These are phyloP conservation scores for Byasa hedistus DNA, from an alignment of 2,888 invertebrate genomes.

Conservation along the genomic window DNA sequence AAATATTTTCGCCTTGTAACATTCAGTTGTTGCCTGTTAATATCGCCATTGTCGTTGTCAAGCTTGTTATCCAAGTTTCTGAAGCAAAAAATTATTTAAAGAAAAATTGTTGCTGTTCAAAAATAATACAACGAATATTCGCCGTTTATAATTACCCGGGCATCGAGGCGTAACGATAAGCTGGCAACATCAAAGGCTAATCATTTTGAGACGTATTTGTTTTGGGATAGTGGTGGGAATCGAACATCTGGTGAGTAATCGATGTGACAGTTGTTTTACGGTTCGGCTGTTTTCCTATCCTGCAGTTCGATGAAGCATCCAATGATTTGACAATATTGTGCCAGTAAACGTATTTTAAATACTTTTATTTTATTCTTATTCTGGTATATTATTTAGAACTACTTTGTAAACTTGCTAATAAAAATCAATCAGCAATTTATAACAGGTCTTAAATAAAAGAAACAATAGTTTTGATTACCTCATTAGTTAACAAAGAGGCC, in stretches of 20 bases:
- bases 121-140: slow-evolving; percentile 1
- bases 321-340: slow-evolving; percentile 16
- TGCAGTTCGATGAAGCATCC: slow-evolving; percentile 10
- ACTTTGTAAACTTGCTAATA: no score
- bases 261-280: slow-evolving; percentile 26
- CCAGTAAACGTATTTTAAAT: neutral
- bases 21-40: neutral
- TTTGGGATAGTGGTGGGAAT: slow-evolving; percentile 10
- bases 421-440: no score
- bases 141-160: slow-evolving; percentile 14
- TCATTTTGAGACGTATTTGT: slow-evolving; percentile 21
- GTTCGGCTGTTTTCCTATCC: slow-evolving; percentile 19
- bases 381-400: no score
- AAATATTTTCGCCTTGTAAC: neutral
- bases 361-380: no score
- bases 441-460: no score
- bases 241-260: slow-evolving; percentile 12
- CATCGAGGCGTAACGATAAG: slow-evolving; percentile 21
- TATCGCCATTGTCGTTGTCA: neutral
- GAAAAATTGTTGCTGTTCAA: neutral
- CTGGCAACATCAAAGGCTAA: neutral
- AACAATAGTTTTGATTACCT: no score
- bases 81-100: neutral
- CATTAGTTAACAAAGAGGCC: no score
- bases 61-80: neutral